Percentiles rank a stretch among this genome's conserved stretches.
Evolutionary conservation across 2,888 invertebrate species (phyloP).

Genomic region (Ashinkailepas kermadecensis): DNA sequence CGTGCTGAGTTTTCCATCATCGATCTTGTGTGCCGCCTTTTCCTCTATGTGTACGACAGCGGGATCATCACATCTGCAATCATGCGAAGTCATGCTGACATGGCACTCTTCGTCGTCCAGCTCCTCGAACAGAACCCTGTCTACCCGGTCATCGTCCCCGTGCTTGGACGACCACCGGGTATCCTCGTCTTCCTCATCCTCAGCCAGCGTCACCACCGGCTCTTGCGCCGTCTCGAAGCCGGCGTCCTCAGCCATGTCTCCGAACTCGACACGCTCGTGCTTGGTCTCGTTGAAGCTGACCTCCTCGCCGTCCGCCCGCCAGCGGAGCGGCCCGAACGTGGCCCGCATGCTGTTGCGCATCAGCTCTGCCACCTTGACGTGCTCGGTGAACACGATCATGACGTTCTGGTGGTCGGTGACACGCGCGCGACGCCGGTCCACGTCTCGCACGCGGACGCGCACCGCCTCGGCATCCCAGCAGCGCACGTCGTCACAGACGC

Average conservation of each 20-base stretch:
- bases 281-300: constrained; percentile 17
- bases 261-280: constrained; percentile 1
- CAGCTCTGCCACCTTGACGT: not conserved
- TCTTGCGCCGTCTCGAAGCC: not conserved
- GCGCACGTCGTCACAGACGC: constrained; percentile 6
- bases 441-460: constrained; percentile 15
- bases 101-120: not conserved
- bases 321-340: not conserved
- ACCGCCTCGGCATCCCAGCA: not conserved
- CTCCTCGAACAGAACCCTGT: not conserved
- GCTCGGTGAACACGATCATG: not conserved
- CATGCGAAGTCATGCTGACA: not conserved
- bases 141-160: not conserved
- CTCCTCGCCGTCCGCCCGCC: not conserved
- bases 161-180: not conserved
- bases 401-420: constrained; percentile 14
- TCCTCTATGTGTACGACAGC: no score
- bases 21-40: no score
- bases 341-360: not conserved
- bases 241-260: not conserved
- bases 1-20: no score
- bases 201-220: not conserved
- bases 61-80: no score
- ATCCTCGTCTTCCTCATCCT: constrained; percentile 4
- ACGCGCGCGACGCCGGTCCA: constrained; percentile 1